Conservation (phyloP, 2,113 vertebrate genomes). For the Candoia aspera region DNA sequence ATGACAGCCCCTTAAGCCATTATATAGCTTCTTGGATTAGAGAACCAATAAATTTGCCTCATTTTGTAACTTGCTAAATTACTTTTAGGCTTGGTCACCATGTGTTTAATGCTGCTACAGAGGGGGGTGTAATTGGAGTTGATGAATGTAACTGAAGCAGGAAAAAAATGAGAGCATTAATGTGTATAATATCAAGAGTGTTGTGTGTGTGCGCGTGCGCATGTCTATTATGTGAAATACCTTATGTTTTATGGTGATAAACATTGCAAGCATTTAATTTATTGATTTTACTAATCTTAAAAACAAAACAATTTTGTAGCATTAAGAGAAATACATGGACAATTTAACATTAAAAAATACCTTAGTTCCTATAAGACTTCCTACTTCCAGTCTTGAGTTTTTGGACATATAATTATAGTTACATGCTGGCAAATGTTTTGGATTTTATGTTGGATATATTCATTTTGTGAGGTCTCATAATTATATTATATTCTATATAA, state of each 20-base stretch:
- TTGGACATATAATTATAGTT: constrained; percentile 50
- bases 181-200: constrained; percentile 61
- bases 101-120: constrained; percentile 54
- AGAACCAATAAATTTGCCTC: background rate
- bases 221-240: constrained; percentile 29
- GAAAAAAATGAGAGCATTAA: constrained; percentile 56
- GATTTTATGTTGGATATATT: constrained; percentile 35
- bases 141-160: constrained; percentile 68
- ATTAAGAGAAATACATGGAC: constrained; percentile 49
- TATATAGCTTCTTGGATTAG: background rate
- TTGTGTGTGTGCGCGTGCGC: constrained; percentile 23
- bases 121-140: constrained; percentile 46
- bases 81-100: constrained; percentile 44
- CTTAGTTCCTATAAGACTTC: constrained; percentile 46
- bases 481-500: constrained; percentile 58
- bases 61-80: constrained; percentile 7
- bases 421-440: constrained; percentile 47
- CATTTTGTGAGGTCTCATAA: constrained; percentile 64
- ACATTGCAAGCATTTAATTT: constrained; percentile 66
- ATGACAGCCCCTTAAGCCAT: background rate
- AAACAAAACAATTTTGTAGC: constrained; percentile 50
- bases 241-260: constrained; percentile 47
- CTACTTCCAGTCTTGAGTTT: constrained; percentile 49
- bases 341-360: constrained; percentile 45
- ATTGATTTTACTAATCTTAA: constrained; percentile 61